Evolutionary conservation across 1,140 invertebrate species (phyloP), one percentile per base, ranked within the genome.

Genomic region (Arion vulgaris): DNA sequence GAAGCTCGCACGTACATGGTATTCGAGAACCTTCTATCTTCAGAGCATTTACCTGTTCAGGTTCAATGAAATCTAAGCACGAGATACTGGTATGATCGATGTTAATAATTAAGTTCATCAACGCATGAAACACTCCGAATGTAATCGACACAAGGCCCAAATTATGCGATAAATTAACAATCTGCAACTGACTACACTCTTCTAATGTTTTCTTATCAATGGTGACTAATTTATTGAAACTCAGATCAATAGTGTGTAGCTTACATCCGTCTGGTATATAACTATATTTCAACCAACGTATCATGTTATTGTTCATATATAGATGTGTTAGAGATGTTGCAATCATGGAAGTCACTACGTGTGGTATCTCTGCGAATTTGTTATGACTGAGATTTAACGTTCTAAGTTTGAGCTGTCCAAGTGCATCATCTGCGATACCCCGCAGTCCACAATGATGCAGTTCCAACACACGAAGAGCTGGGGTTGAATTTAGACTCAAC

Each of bases 1-100:
- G 62, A 28, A 66, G 62, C 62, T 66, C 62, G 17, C 62, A 66
- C 62, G 62, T 32, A 28, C 62, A 66, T 32, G 62, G 62, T 66
- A 66, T 34, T 66, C 32, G 4, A 66, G 28, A 28, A 32, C 62
- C 62, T 34, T 9, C 62, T 2, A 32, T 11, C 62, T 34, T 66
- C 62, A 66, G 62, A 2, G 62, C 62, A 0, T 9, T 7, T 23
- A 66, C n/a, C n/a, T 66, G 62, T n/a, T 66, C 11, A 13, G 62
- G 28, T 23, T 66, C n/a, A 66, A 66, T 17, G 17, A 66, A 66
- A 34, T 66, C 17, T 17, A 66, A 34, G 62, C 17, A 23, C 5
- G 62, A 28, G 17, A 66, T 66, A 34, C 62, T 32, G n/a, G 62
- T 66, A 28, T 66, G 62, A 32, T 66, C 62, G 11, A 66, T n/a